Conservation (phyloP, 2,888 invertebrate species). For the Sycophila texana region DNA sequence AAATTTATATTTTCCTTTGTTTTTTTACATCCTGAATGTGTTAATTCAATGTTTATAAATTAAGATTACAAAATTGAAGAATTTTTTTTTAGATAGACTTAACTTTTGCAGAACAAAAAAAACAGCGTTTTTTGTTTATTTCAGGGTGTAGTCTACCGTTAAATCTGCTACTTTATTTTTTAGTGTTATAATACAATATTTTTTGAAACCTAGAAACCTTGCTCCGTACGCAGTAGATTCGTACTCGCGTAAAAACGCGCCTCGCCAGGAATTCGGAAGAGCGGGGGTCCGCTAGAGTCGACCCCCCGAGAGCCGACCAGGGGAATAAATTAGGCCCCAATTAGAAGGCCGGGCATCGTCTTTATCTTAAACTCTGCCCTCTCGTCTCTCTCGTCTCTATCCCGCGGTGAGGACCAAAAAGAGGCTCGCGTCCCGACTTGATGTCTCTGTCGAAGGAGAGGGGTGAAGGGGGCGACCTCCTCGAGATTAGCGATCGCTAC, state of each 20-base stretch:
- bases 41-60: no score
- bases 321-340: constrained; percentile 58
- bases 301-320: constrained; percentile 31
- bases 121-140: no score
- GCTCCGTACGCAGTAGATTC: neutral
- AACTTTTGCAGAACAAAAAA: no score
- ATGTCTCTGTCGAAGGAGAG: constrained; percentile 56
- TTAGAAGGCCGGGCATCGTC: constrained; percentile 51
- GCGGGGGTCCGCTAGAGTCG: constrained; percentile 48
- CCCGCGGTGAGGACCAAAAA: constrained; percentile 5
- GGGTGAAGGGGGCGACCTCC: constrained; percentile 29
- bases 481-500: constrained; percentile 53
- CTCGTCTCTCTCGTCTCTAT: neutral
- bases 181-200: no score
- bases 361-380: constrained; percentile 42
- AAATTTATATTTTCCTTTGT: no score
- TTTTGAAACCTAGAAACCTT: no score
- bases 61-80: no score
- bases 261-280: constrained; percentile 58
- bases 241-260: neutral
- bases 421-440: constrained; percentile 27
- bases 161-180: no score
- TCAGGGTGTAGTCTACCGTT: no score
- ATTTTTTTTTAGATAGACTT: no score
- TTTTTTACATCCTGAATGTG: no score